Conservation (phyloP, 1,140 invertebrate species). For the Andrena cerasifolii region DNA sequence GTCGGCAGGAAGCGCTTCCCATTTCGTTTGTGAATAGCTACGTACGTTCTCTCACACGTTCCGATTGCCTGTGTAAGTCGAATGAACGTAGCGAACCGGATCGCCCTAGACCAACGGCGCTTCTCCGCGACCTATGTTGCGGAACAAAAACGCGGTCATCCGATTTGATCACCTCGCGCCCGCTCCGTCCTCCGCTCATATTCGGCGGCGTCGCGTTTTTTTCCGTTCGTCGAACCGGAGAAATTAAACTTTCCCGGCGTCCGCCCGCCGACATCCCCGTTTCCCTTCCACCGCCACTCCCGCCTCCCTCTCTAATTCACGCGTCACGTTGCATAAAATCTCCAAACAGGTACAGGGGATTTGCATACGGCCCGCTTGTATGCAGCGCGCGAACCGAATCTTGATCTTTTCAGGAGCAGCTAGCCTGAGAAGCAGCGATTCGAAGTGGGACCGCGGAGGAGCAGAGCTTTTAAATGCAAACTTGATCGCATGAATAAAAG, state of each 20-base stretch:
- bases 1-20: constrained; percentile 71
- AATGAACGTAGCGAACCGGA: constrained; percentile 70
- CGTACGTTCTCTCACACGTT: constrained; percentile 48
- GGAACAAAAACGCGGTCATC: constrained; percentile 28
- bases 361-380: constrained; percentile 3
- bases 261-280: neutral
- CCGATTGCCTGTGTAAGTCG: constrained; percentile 47
- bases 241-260: neutral
- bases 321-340: constrained; percentile 12
- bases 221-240: neutral
- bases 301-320: neutral
- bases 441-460: constrained; percentile 10
- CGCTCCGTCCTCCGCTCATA: neutral
- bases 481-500: constrained; percentile 60
- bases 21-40: constrained; percentile 71
- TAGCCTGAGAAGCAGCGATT: constrained; percentile 31
- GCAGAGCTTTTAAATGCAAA: constrained; percentile 57
- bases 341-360: neutral
- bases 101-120: constrained; percentile 59
- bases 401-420: constrained; percentile 25
- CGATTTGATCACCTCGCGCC: constrained; percentile 20
- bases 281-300: neutral
- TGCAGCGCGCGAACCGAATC: constrained; percentile 15
- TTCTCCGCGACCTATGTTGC: constrained; percentile 39
- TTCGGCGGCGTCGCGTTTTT: neutral